Conservation (phyloP, 1,140 invertebrate genomes). For the Melanaphis sacchari region DNA sequence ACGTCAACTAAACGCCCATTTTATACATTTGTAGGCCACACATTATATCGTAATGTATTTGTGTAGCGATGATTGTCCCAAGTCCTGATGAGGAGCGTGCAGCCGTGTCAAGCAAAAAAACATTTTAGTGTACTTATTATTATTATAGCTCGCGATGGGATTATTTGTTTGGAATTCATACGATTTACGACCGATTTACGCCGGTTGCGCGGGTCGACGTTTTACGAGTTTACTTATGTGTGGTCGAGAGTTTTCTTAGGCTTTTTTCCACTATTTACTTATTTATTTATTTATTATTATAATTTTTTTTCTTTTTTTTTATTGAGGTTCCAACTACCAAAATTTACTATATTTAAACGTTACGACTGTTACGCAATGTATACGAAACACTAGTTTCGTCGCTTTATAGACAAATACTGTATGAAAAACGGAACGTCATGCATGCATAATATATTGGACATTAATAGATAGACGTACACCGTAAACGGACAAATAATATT, state of each 20-base stretch:
- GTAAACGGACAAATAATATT: not conserved
- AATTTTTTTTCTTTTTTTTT: conserved; percentile 1
- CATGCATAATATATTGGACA: not conserved
- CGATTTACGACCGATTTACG: conserved; percentile 53
- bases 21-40: not conserved
- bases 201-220: not conserved
- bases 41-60: not conserved
- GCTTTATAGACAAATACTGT: not conserved
- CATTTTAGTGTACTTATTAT: not conserved
- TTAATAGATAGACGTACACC: not conserved
- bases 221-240: conserved; percentile 42
- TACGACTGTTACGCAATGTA: not conserved
- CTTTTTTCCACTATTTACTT: conserved; percentile 26
- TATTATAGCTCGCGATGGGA: not conserved
- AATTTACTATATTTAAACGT: conserved; percentile 38
- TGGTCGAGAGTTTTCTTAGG: conserved; percentile 43
- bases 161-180: conserved; percentile 44
- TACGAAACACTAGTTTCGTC: not conserved
- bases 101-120: conserved; percentile 13
- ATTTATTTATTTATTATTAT: conserved; percentile 45
- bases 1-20: not conserved
- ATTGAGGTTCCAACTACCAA: not conserved
- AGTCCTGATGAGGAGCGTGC: not conserved
- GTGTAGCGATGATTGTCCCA: not conserved
- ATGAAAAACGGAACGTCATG: not conserved